These are phyloP conservation scores for Arrhamphus sclerolepis DNA, from an alignment of 2,797 vertebrate genomes.

Conservation along the genomic window DNA sequence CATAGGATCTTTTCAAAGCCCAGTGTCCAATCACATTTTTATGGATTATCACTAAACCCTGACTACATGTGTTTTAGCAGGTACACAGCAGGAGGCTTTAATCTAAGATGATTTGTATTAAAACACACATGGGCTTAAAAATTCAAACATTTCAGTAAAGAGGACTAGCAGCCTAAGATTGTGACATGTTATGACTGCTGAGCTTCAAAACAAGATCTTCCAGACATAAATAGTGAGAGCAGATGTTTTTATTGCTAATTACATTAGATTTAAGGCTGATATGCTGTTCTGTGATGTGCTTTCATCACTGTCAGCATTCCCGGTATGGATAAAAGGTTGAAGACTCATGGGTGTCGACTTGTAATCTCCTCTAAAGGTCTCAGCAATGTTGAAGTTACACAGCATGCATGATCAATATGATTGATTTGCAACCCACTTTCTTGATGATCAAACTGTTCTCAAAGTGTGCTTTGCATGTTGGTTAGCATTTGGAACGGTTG, in stretches of 20 bases:
- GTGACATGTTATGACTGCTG: conserved; percentile 14
- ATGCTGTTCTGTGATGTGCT: too few species aligned
- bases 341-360: background rate
- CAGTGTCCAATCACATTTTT: conserved; percentile 32
- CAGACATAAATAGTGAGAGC: too few species aligned
- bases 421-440: too few species aligned
- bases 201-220: background rate
- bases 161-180: conserved; percentile 3
- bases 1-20: conserved; percentile 34
- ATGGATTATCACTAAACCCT: conserved; percentile 43
- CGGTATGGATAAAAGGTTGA: background rate
- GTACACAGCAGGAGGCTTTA: conserved; percentile 27
- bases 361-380: background rate
- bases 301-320: too few species aligned
- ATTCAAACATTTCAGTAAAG: background rate
- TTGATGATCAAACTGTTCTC: too few species aligned
- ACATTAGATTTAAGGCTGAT: too few species aligned
- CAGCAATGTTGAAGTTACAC: background rate
- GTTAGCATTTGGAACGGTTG: too few species aligned
- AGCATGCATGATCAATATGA: too few species aligned
- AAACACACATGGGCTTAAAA: conserved; percentile 15
- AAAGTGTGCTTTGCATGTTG: too few species aligned
- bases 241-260: too few species aligned
- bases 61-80: conserved; percentile 50
- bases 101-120: conserved; percentile 37